Conservation (phyloP, 2,113 vertebrate species). For the Verasper variegatus region DNA sequence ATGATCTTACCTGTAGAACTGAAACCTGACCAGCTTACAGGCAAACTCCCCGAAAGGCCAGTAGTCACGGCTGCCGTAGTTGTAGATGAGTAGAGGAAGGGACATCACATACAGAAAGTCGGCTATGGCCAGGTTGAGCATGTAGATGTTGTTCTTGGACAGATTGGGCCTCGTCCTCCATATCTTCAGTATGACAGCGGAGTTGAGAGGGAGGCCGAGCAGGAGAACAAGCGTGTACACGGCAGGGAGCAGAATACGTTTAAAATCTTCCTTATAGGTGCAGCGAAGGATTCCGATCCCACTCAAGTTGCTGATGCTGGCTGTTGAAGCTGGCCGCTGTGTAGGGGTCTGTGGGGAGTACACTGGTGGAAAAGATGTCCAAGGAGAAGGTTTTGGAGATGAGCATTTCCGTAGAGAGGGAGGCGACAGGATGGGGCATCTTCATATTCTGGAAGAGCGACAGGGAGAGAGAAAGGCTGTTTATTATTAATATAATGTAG, state of each 20-base stretch:
- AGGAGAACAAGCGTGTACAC: slow-evolving; percentile 90
- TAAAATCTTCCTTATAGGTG: slow-evolving; percentile 93
- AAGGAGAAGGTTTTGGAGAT: slow-evolving; percentile 17
- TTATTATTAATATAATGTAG: background rate
- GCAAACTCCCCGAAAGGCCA: slow-evolving; percentile 95
- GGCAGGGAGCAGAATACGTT: slow-evolving; percentile 88
- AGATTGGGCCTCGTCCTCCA: slow-evolving; percentile 82
- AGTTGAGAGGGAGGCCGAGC: slow-evolving; percentile 89
- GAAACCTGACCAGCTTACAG: slow-evolving; percentile 92
- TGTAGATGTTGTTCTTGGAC: slow-evolving; percentile 90
- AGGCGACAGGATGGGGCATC: slow-evolving; percentile 47
- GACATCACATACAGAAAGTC: slow-evolving; percentile 96
- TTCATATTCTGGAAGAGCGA: slow-evolving; percentile 68
- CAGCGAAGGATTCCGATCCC: slow-evolving; percentile 68
- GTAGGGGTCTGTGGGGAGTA: slow-evolving; percentile 30
- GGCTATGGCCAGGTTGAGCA: slow-evolving; percentile 91
- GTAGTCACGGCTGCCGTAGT: slow-evolving; percentile 92
- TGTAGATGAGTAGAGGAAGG: slow-evolving; percentile 94
- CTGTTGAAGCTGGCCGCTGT: background rate
- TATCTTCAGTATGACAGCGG: slow-evolving; percentile 89
- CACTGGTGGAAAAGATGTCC: slow-evolving; percentile 21
- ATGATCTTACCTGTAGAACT: slow-evolving; percentile 88
- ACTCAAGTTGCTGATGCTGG: slow-evolving; percentile 54
- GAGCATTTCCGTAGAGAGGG: slow-evolving; percentile 33
- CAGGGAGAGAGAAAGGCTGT: background rate